Evolutionary conservation across 2,888 invertebrate species (phyloP), one percentile per base, ranked within the genome.

Genomic region (Orthosia gracilis): DNA sequence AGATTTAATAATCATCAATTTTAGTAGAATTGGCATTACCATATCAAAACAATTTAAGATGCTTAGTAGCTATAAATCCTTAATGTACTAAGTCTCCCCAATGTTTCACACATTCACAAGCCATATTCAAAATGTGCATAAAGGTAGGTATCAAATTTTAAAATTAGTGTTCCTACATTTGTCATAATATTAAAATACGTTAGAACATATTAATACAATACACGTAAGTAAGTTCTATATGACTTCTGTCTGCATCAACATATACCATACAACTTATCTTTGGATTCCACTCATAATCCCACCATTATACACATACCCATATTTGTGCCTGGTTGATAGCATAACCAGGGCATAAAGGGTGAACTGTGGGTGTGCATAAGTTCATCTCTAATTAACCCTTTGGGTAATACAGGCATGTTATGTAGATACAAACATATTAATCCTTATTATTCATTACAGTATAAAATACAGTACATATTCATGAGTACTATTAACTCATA

Each of bases 131-230:
- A 50, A 21, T 45, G 45, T 26, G 9, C 1, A 9, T 40, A 40
- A 40, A 12, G n/a, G 3, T 40, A 66, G n/a, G 13, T 68, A 57
- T 73, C 57, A 58, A 66, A 77, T 52, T 13, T 13, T 58, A 52
- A 50, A 3, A 63, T 40, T 18, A 45, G 11, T 50, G 7, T 45
- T 50, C 45, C 5, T 57, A 58, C 12, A 61, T 12, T 52, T 18
- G 2, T 47, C 57, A 49, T 40, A 23, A 2, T 21, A 40, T 13
- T 59, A 13, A 17, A 45, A 59, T 54, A 21, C 1, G n/a, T 17
- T 21, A 0, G 15, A 31, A 23, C 3, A 13, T 50, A n/a, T 3
- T 23, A 52, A 3, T n/a, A 45, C 1, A 47, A 55, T 17, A 62
- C 23, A 50, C n/a, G 15, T 50, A 57, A 1, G 17, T 31, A 55